Evolutionary conservation across 2,888 invertebrate genomes (phyloP).

Genomic region (Calliopum simillimum): DNA sequence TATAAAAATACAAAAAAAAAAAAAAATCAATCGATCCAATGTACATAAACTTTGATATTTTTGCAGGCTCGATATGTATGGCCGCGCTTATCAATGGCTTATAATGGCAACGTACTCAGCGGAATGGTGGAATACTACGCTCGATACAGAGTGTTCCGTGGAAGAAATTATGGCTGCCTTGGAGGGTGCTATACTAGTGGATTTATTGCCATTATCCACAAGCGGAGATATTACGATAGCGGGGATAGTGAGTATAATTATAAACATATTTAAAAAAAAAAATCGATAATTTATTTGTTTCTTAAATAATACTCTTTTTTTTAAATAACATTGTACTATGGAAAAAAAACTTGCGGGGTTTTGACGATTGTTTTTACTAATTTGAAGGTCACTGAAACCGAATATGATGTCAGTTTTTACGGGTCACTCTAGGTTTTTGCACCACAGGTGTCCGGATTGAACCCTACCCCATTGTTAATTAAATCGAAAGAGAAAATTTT

Average conservation of each 20-base stretch:
- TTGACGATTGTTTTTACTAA: neutral
- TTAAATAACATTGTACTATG: neutral
- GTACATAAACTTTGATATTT: neutral
- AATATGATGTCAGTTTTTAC: too few relatives aligned
- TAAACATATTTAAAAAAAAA: too few relatives aligned
- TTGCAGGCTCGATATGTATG: conserved; percentile 83
- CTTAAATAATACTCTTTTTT: too few relatives aligned
- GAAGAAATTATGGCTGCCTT: conserved; percentile 82
- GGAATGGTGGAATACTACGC: conserved; percentile 76
- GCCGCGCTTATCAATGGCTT: conserved; percentile 94
- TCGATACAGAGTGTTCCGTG: conserved; percentile 76
- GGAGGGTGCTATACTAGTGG: conserved; percentile 89
- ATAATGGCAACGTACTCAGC: conserved; percentile 88
- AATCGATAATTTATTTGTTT: too few relatives aligned
- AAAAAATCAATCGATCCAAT: too few relatives aligned
- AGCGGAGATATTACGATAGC: conserved; percentile 89
- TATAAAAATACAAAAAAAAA: too few relatives aligned
- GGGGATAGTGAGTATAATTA: conserved; percentile 78
- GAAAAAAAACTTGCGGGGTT: neutral
- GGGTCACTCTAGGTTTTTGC: too few relatives aligned
- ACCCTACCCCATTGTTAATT: too few relatives aligned
- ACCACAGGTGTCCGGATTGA: too few relatives aligned
- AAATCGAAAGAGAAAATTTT: too few relatives aligned
- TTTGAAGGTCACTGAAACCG: too few relatives aligned
- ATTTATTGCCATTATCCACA: conserved; percentile 87